phyloP scores from a whole-genome alignment of 2,888 invertebrate genomes.

The Lasioglossum oenotherae region DNA sequence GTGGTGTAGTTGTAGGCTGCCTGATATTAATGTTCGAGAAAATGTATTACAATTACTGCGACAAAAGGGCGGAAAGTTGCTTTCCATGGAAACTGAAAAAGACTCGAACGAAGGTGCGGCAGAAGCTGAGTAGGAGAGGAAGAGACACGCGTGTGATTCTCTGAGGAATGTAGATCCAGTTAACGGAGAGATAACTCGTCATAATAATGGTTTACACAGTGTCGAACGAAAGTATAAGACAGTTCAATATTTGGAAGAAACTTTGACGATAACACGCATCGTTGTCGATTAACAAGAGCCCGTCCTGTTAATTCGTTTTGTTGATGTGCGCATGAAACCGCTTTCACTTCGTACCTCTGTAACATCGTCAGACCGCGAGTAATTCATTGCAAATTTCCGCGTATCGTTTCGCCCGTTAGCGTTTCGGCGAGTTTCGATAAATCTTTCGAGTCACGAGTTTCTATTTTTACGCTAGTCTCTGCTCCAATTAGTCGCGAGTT shows the following conservation, averaged over 20 bases:
- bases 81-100: not conserved
- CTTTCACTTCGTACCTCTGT: slow-evolving; percentile 52
- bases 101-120: not conserved
- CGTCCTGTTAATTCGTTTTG: slow-evolving; percentile 25
- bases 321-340: slow-evolving; percentile 45
- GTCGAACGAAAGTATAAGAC: not conserved
- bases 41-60: slow-evolving; percentile 13
- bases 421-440: slow-evolving; percentile 5
- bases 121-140: not conserved
- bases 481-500: slow-evolving; percentile 7
- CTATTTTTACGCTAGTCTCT: slow-evolving; percentile 4
- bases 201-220: not conserved
- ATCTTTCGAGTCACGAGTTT: slow-evolving; percentile 17
- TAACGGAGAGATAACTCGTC: slow-evolving; percentile 3
- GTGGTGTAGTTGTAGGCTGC: slow-evolving; percentile 64
- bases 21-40: slow-evolving; percentile 69
- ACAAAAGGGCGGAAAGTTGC: not conserved
- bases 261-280: slow-evolving; percentile 16
- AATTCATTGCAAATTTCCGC: slow-evolving; percentile 60
- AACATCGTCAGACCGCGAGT: slow-evolving; percentile 29
- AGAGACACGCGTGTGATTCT: not conserved
- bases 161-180: not conserved
- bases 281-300: slow-evolving; percentile 9
- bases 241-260: not conserved
- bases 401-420: slow-evolving; percentile 37